Base-by-base conservation (phyloP, 2,888 invertebrate species). In the Dryobotodes eremita region DNA sequence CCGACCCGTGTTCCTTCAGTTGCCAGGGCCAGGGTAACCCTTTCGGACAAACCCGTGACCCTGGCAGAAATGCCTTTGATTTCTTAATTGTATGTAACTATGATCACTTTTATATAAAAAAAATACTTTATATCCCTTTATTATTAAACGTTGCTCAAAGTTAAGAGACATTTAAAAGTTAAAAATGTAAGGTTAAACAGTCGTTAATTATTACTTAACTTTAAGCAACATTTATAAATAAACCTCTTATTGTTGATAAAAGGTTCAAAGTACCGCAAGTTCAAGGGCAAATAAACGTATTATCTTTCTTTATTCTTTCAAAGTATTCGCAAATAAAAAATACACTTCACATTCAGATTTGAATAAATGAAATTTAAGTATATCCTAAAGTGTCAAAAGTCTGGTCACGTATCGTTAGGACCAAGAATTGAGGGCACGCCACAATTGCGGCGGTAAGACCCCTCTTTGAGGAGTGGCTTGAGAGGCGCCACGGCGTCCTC, bases 401-500 rank as follows among this genome's bases (percentile, higher is more conserved):
- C 26, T 23, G n/a, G n/a, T 46, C n/a, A 36, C 20, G 8, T 46
- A 8, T 46, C 23, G 23, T 42, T n/a, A 23, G 17, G 55, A 48
- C 57, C n/a, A 59, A 83, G 17, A 61, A 65, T 26, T 66, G 31
- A 17, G n/a, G n/a, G n/a, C n/a, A n/a, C n/a, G n/a, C n/a, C n/a
- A n/a, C n/a, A n/a, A n/a, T n/a, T n/a, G n/a, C n/a, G n/a, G n/a
- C n/a, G n/a, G n/a, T n/a, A n/a, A n/a, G n/a, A n/a, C n/a, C n/a
- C n/a, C n/a, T n/a, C n/a, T n/a, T n/a, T n/a, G n/a, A n/a, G n/a
- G n/a, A n/a, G n/a, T n/a, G n/a, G n/a, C n/a, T n/a, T n/a, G n/a
- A n/a, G n/a, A n/a, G n/a, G n/a, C n/a, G n/a, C n/a, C n/a, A n/a
- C n/a, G n/a, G n/a, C n/a, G n/a, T n/a, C n/a, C n/a, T n/a, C n/a